Percentiles rank a stretch among this genome's conserved stretches.
Conservation (phyloP, 2,797 vertebrate species). For the Alauda arvensis region DNA sequence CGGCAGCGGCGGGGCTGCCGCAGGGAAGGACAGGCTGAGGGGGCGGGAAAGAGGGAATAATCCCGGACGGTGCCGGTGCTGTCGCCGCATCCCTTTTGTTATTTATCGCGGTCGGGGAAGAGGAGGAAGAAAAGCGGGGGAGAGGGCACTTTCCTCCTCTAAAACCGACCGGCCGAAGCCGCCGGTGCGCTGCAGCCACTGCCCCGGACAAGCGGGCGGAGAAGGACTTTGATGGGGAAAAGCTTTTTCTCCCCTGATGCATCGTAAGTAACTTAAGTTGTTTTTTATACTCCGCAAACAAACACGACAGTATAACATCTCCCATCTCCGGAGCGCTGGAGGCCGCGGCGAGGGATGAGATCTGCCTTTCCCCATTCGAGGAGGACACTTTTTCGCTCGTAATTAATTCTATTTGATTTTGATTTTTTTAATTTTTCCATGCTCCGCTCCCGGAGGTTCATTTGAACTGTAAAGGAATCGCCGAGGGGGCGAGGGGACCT, state of each 20-base stretch:
- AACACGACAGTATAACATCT: slow-evolving; percentile 22
- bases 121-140: slow-evolving; percentile 24
- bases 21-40: slow-evolving; percentile 40
- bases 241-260: slow-evolving; percentile 30
- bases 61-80: slow-evolving; percentile 51
- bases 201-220: background rate
- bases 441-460: slow-evolving; percentile 48
- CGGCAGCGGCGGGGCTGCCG: background rate
- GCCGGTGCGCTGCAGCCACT: background rate
- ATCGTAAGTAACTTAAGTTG: slow-evolving; percentile 56
- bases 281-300: slow-evolving; percentile 36
- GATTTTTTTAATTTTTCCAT: slow-evolving; percentile 33
- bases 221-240: slow-evolving; percentile 16
- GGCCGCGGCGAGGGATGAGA: slow-evolving; percentile 64
- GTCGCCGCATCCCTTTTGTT: slow-evolving; percentile 72
- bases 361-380: slow-evolving; percentile 51
- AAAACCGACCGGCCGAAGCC: background rate
- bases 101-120: slow-evolving; percentile 56
- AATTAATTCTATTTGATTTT: slow-evolving; percentile 47
- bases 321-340: slow-evolving; percentile 43
- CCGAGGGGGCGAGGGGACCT: slow-evolving; percentile 50
- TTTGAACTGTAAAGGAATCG: slow-evolving; percentile 59
- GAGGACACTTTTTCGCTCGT: slow-evolving; percentile 60
- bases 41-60: slow-evolving; percentile 9
- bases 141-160: slow-evolving; percentile 4